These are phyloP conservation scores for Leptodirus hochenwartii DNA, from an alignment of 2,888 invertebrate genomes.

Conservation along the genomic window DNA sequence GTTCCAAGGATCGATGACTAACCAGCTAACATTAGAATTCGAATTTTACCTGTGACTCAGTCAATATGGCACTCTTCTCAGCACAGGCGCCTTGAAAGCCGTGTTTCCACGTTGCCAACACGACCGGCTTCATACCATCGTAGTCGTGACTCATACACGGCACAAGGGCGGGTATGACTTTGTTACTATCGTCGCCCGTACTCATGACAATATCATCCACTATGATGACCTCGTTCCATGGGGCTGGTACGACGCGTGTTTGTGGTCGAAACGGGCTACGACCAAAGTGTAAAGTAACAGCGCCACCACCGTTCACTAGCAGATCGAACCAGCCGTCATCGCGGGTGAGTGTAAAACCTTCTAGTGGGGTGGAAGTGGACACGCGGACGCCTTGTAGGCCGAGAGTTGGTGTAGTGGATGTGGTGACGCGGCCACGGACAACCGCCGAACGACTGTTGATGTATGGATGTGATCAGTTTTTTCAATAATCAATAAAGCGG, in stretches of 20 bases:
- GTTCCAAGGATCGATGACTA: too few relatives aligned
- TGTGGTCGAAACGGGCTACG: slow-evolving; percentile 78
- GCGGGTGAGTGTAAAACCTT: slow-evolving; percentile 86
- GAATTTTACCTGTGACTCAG: slow-evolving; percentile 82
- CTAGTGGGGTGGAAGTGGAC: slow-evolving; percentile 81
- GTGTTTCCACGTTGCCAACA: slow-evolving; percentile 86
- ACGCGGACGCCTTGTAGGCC: slow-evolving; percentile 93
- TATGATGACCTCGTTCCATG: slow-evolving; percentile 96
- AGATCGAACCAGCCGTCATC: slow-evolving; percentile 96
- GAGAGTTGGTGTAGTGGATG: too few relatives aligned
- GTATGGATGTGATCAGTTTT: too few relatives aligned
- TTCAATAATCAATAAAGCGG: too few relatives aligned
- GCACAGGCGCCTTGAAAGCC: slow-evolving; percentile 92
- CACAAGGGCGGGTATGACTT: slow-evolving; percentile 41
- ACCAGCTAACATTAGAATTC: too few relatives aligned
- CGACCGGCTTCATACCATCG: slow-evolving; percentile 83
- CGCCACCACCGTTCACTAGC: slow-evolving; percentile 97
- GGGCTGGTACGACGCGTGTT: slow-evolving; percentile 76
- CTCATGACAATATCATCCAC: slow-evolving; percentile 77
- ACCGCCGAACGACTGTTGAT: slow-evolving; percentile 83
- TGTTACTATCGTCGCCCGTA: slow-evolving; percentile 62
- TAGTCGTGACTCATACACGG: slow-evolving; percentile 80
- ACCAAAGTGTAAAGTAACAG: slow-evolving; percentile 88
- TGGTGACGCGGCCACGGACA: slow-evolving; percentile 85
- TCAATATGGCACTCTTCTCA: slow-evolving; percentile 74